phyloP scores from a whole-genome alignment of 2,113 vertebrate species.

The Varanus komodoensis region DNA sequence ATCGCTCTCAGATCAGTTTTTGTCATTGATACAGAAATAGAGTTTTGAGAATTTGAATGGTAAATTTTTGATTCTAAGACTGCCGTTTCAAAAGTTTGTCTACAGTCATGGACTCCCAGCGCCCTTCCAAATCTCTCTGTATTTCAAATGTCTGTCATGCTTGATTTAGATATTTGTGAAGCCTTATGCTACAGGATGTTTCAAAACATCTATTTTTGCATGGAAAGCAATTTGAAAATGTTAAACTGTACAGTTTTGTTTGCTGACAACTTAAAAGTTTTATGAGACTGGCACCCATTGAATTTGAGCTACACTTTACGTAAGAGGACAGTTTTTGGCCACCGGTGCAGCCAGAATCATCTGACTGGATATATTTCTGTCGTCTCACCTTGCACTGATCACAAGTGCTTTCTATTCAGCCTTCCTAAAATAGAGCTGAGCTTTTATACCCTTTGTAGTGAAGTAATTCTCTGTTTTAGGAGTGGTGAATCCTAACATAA shows the following conservation, averaged over 20 bases:
- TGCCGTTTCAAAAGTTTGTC: not conserved
- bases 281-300: conserved; percentile 35
- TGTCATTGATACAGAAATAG: no score
- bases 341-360: conserved; percentile 63
- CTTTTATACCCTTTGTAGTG: conserved; percentile 73
- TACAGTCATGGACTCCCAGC: not conserved
- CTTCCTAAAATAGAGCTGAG: conserved; percentile 73
- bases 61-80: not conserved
- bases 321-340: conserved; percentile 70
- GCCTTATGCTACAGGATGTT: not conserved
- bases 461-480: conserved; percentile 71
- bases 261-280: conserved; percentile 31
- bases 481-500: conserved; percentile 51
- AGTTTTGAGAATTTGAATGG: not conserved
- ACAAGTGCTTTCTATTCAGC: conserved; percentile 78
- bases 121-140: not conserved
- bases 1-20: rapidly evolving
- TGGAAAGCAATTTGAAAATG: conserved; percentile 13
- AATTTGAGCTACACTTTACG: conserved; percentile 67
- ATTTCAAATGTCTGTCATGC: not conserved
- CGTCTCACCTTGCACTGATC: conserved; percentile 72
- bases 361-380: conserved; percentile 75
- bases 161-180: not conserved
- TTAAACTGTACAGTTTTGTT: not conserved
- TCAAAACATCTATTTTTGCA: not conserved